Conservation (phyloP, 2,888 invertebrate genomes). For the Ethmia dodecea region DNA sequence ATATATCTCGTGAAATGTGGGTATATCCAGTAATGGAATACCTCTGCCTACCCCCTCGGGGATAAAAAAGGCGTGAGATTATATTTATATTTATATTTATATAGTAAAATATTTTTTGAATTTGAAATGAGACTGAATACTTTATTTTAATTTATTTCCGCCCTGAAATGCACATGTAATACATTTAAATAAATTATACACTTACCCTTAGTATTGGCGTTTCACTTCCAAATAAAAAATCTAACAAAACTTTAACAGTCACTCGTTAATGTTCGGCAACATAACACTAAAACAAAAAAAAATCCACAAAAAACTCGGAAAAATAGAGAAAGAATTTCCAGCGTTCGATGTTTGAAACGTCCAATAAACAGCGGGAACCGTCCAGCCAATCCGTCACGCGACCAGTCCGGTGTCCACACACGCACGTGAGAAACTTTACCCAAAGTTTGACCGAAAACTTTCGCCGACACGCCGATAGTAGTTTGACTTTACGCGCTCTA, state of each 20-base stretch:
- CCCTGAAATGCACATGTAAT: no score
- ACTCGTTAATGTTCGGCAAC: slow-evolving; percentile 59
- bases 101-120: no score
- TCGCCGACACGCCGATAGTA: slow-evolving; percentile 52
- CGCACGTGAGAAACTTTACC: slow-evolving; percentile 62
- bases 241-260: slow-evolving; percentile 64
- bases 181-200: no score
- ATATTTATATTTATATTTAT: no score
- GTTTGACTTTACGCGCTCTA: slow-evolving; percentile 35
- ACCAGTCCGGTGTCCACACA: slow-evolving; percentile 50
- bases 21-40: no score
- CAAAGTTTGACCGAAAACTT: slow-evolving; percentile 54
- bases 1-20: no score
- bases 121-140: no score
- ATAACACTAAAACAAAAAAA: slow-evolving; percentile 41
- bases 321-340: slow-evolving; percentile 27
- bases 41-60: no score
- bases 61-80: no score
- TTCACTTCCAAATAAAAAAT: slow-evolving; percentile 52
- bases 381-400: slow-evolving; percentile 46
- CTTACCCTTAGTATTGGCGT: no score
- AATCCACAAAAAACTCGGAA: slow-evolving; percentile 34
- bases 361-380: slow-evolving; percentile 32
- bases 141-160: no score
- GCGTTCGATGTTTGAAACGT: slow-evolving; percentile 27